These are phyloP conservation scores for Amphilophus citrinellus DNA, from an alignment of 2,113 vertebrate species.

Conservation along the genomic window DNA sequence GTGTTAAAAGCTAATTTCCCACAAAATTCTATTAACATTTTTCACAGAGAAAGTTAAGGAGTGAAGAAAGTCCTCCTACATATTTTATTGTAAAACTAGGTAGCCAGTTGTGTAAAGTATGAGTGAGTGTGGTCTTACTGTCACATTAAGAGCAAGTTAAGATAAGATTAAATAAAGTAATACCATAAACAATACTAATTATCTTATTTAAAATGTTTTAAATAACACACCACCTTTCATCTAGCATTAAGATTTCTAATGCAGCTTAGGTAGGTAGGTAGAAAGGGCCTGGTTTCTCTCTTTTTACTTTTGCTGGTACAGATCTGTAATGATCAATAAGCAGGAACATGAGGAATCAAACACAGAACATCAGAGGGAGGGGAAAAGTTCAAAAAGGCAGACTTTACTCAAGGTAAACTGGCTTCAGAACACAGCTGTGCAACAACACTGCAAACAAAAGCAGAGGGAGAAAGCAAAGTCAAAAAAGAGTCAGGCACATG, in stretches of 20 bases:
- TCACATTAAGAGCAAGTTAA: background rate
- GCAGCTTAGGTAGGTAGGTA: too few species aligned
- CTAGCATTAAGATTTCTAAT: background rate
- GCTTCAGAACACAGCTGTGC: background rate
- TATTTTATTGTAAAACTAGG: background rate
- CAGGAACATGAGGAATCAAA: background rate
- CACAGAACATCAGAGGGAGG: background rate
- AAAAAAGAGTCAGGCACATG: background rate
- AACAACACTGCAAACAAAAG: background rate
- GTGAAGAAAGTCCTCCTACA: background rate
- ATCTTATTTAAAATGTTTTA: background rate
- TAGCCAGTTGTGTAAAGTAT: background rate
- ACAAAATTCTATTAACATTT: conserved; percentile 23
- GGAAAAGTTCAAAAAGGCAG: background rate
- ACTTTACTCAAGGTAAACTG: background rate
- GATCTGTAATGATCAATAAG: background rate
- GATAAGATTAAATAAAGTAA: background rate
- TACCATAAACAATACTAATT: too few species aligned
- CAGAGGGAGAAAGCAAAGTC: background rate
- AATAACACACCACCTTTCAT: background rate
- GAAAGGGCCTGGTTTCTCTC: too few species aligned
- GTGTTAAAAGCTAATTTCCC: conserved; percentile 29
- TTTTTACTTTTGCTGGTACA: background rate
- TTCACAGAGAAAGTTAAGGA: conserved; percentile 3
- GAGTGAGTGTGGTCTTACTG: background rate